Base-by-base conservation (phyloP, 2,888 invertebrate species). In the Apodemia duryi region DNA sequence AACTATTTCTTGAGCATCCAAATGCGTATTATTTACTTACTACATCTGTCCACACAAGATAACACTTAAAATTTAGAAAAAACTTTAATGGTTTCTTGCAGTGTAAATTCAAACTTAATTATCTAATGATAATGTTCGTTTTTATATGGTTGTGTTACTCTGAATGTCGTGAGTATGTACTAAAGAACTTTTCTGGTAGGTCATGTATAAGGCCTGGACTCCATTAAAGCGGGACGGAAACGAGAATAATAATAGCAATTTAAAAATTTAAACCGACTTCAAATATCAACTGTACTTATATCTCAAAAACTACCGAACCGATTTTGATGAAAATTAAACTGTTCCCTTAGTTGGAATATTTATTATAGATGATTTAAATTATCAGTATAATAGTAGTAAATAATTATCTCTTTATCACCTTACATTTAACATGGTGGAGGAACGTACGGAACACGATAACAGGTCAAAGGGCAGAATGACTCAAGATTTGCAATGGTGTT, bases 401-500 rank as follows among this genome's bases (percentile, higher is more conserved):
- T 21, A 21, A 21, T 21, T 64, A 61, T 64, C 43, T 9, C 43
- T 64, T 65, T 62, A 70, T 67, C 67, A 67, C 63, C 32, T 68
- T 65, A 68, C 64, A 38, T 38, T 38, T 38, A 38, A 38, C 52
- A 52, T 63, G 66, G 64, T 66, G 54, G 65, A 66, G 65, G 65
- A 65, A 69, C 64, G 66, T 62, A 57, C 60, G 54, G n/a, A 28
- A 52, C 66, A 61, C 65, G 64, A 67, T 66, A 62, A 46, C 62
- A 63, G 70, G 68, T 69, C 70, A 70, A 29, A 71, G 70, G 64
- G 62, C 70, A 54, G 64, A 35, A 63, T 52, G 65, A 64, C 64
- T 63, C 63, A 49, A 54, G 38, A 60, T 61, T 70, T 66, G 67
- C 70, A 49, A 46, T 64, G 43, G 28, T 61, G 49, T 46, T 46